Evolutionary conservation across 2,797 vertebrate species (phyloP).

Genomic region (Loriculus beryllinus): DNA sequence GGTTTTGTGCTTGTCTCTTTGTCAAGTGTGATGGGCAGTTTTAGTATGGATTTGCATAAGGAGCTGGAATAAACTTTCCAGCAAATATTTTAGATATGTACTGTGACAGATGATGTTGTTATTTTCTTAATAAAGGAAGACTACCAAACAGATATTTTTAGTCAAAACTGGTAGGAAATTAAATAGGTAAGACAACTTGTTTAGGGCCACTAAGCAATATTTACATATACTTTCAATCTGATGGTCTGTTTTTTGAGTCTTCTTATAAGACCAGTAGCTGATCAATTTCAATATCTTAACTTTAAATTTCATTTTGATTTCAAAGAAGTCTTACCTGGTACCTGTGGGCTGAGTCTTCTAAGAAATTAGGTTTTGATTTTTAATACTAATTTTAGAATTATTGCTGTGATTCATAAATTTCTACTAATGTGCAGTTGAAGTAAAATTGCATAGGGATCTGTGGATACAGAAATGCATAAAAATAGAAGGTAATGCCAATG

Average conservation of each 20-base stretch:
- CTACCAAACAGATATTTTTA: neutral
- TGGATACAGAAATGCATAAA: neutral
- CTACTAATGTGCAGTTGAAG: neutral
- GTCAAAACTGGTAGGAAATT: slow-evolving; percentile 14
- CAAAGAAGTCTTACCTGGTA: neutral
- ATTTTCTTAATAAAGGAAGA: neutral
- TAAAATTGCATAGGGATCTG: neutral
- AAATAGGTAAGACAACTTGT: neutral
- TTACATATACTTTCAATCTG: neutral
- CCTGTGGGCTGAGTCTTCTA: neutral
- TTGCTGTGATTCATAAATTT: neutral
- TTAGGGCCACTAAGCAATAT: neutral
- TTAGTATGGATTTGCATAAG: neutral
- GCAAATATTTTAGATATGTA: neutral
- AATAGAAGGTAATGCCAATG: neutral
- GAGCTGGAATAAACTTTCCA: neutral
- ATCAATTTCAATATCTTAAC: neutral
- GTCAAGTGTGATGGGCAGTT: neutral
- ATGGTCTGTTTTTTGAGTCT: neutral
- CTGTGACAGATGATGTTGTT: neutral
- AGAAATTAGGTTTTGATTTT: neutral
- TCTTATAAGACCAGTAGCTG: neutral
- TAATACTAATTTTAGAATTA: neutral
- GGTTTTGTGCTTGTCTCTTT: neutral
- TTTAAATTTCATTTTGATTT: neutral